phyloP scores from a whole-genome alignment of 2,797 vertebrate species.

The Bradypus variegatus region DNA sequence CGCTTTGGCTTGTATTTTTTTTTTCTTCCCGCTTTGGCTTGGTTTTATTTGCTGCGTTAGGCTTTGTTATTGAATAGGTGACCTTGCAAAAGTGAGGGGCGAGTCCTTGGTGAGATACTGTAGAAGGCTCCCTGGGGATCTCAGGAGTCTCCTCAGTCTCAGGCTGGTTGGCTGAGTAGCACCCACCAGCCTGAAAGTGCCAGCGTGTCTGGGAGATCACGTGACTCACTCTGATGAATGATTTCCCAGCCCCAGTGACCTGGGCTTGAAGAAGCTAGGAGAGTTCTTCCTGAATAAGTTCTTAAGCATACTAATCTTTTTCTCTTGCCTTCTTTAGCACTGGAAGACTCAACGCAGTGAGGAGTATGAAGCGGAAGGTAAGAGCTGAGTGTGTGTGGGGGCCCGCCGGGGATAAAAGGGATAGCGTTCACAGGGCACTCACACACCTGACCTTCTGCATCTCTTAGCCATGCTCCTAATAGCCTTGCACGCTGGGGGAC shows the following conservation, averaged over 20 bases:
- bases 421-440: not conserved
- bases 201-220: not conserved
- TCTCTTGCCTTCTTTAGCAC: constrained; percentile 64
- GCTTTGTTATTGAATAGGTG: not conserved
- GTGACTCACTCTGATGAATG: constrained; percentile 26
- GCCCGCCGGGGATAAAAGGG: not conserved
- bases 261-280: not conserved
- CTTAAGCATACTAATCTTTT: not conserved
- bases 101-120: not conserved
- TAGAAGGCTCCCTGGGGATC: not conserved
- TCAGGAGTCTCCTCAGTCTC: not conserved
- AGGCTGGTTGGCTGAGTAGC: constrained; percentile 1
- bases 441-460: not conserved
- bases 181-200: constrained; percentile 34
- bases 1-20: not conserved
- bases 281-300: not conserved
- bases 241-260: not conserved
- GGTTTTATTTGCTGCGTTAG: not conserved
- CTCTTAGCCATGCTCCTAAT: not conserved
- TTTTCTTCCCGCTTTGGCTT: not conserved
- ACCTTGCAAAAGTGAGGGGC: not conserved
- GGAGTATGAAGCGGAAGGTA: constrained; percentile 82
- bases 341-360: constrained; percentile 74
- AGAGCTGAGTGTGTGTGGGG: not conserved
- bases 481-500: not conserved